Evolutionary conservation across 2,113 vertebrate species (phyloP).

Genomic region (Phaethornis superciliosus): DNA sequence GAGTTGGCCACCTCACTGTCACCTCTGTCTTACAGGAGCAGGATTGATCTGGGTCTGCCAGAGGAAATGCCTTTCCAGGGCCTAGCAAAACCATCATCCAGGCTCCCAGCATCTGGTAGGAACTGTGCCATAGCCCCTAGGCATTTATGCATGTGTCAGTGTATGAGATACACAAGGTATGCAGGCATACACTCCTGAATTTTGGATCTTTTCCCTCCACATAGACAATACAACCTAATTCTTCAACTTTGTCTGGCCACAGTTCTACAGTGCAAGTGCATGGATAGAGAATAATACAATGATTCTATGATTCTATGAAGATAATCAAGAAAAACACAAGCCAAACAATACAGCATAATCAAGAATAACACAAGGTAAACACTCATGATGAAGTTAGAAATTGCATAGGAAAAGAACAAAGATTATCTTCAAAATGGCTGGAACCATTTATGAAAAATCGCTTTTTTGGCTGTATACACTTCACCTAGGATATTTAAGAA

Average conservation of each 20-base stretch:
- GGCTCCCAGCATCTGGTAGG: neutral
- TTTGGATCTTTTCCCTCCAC: neutral
- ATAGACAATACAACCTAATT: neutral
- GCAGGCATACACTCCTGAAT: no score
- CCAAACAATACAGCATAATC: neutral
- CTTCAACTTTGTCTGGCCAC: neutral
- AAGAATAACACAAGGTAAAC: neutral
- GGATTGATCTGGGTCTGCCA: neutral
- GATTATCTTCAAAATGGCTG: neutral
- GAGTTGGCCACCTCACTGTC: neutral
- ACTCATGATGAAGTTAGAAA: neutral
- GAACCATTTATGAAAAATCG: neutral
- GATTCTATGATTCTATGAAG: no score
- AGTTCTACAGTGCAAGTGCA: neutral
- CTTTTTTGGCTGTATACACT: neutral
- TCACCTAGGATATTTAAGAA: neutral
- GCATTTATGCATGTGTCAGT: fast-evolving
- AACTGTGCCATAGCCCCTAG: neutral
- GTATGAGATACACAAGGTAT: neutral
- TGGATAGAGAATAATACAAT: neutral
- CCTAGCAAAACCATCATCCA: neutral
- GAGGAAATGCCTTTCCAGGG: neutral
- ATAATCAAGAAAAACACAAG: neutral
- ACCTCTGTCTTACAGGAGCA: neutral
- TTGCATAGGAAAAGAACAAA: neutral